Evolutionary conservation across 2,888 invertebrate genomes (phyloP).

Genomic region (Napeogenes sylphis): DNA sequence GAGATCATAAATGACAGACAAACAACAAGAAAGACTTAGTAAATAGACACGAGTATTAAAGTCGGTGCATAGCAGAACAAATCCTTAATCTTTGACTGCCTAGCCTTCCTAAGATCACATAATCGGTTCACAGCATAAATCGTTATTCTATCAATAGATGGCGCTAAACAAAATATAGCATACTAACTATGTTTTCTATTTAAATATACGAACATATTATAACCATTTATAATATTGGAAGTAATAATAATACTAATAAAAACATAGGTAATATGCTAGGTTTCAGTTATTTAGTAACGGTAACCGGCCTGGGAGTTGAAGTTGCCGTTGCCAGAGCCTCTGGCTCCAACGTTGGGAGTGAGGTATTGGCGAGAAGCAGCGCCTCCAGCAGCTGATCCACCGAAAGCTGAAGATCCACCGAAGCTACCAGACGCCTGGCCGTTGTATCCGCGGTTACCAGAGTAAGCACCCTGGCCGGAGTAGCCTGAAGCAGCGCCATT

Average conservation of each 20-base stretch:
- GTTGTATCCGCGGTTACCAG: slow-evolving; percentile 17
- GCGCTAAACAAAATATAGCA: slow-evolving; percentile 22
- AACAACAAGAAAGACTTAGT: slow-evolving; percentile 28
- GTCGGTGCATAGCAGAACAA: slow-evolving; percentile 22
- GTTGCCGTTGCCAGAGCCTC: slow-evolving; percentile 64
- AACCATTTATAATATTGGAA: slow-evolving; percentile 2
- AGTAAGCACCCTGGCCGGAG: slow-evolving; percentile 23
- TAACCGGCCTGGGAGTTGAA: slow-evolving; percentile 70
- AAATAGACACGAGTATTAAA: slow-evolving; percentile 33
- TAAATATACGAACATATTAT: background rate
- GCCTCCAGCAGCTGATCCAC: slow-evolving; percentile 38
- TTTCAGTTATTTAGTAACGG: slow-evolving; percentile 51
- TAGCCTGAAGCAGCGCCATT: slow-evolving; percentile 37
- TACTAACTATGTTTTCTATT: slow-evolving; percentile 17
- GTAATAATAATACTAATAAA: slow-evolving; percentile 9
- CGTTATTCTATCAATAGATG: slow-evolving; percentile 27
- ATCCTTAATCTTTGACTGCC: slow-evolving; percentile 24
- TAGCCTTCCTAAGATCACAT: slow-evolving; percentile 38
- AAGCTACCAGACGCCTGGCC: slow-evolving; percentile 26
- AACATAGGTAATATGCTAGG: slow-evolving; percentile 23
- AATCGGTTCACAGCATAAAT: slow-evolving; percentile 40
- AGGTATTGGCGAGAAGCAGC: slow-evolving; percentile 68
- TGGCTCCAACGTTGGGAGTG: slow-evolving; percentile 59
- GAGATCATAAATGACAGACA: slow-evolving; percentile 42
- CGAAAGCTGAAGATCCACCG: slow-evolving; percentile 29